Evolutionary conservation across 2,113 vertebrate species (phyloP).

Genomic region (Oryzias celebensis): DNA sequence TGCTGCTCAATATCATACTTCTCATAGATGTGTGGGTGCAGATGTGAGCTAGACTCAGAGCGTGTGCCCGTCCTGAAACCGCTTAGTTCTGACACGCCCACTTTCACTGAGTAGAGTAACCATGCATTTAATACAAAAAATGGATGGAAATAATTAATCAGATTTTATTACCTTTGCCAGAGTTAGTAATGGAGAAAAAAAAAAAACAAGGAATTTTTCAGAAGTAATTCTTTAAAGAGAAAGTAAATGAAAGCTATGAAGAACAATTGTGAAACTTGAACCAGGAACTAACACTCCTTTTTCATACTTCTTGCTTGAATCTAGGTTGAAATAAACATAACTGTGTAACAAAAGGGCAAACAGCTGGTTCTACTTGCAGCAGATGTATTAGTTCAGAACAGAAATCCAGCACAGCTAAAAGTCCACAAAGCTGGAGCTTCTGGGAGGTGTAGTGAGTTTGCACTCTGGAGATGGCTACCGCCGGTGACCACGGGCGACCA

Average conservation of each 20-base stretch:
- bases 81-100: slow-evolving; percentile 51
- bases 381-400: too few species aligned
- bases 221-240: slow-evolving; percentile 64
- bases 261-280: not conserved
- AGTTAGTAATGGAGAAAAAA: slow-evolving; percentile 67
- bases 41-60: slow-evolving; percentile 24
- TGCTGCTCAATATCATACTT: slow-evolving; percentile 29
- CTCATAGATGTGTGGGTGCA: slow-evolving; percentile 40
- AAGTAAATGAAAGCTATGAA: slow-evolving; percentile 5
- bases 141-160: slow-evolving; percentile 80
- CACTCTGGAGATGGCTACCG: too few species aligned
- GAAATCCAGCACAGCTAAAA: too few species aligned
- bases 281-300: too few species aligned
- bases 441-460: too few species aligned
- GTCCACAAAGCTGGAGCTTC: too few species aligned
- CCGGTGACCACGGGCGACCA: too few species aligned
- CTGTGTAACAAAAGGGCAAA: too few species aligned
- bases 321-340: too few species aligned
- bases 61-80: slow-evolving; percentile 47
- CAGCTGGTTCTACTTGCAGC: too few species aligned
- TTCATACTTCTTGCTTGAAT: too few species aligned
- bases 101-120: slow-evolving; percentile 66
- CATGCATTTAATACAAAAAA: slow-evolving; percentile 83
- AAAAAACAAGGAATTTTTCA: slow-evolving; percentile 51
- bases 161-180: slow-evolving; percentile 64